A percentile compares a stretch with the other conserved stretches of the same genome.
phyloP scores from a whole-genome alignment of 2,888 invertebrate species.

The Coremacera marginata region DNA sequence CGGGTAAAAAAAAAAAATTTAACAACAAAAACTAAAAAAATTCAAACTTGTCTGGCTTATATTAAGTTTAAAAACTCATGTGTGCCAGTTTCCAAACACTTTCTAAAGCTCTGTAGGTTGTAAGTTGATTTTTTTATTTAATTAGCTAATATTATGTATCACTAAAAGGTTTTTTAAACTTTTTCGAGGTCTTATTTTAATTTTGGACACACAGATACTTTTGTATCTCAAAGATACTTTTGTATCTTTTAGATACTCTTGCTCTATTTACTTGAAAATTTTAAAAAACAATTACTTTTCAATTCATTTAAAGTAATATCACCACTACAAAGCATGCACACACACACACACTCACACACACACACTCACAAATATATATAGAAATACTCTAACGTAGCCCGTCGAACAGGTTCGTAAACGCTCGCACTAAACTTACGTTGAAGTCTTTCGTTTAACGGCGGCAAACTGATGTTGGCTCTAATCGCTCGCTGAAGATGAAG shows the following conservation, averaged over 20 bases:
- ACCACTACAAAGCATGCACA: not conserved
- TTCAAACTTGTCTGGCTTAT: no score
- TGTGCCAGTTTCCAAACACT: no score
- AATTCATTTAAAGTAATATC: not conserved
- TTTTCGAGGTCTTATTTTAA: not conserved
- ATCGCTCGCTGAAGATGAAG: not conserved
- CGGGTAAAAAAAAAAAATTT: no score
- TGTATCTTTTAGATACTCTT: constrained; percentile 3
- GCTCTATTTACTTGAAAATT: not conserved
- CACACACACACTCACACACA: not conserved
- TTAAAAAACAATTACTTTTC: not conserved
- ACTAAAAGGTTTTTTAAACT: not conserved
- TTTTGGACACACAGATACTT: not conserved
- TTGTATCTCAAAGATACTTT: constrained; percentile 9
- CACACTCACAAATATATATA: not conserved
- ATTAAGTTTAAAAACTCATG: no score
- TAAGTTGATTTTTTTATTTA: not conserved
- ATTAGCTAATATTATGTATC: not conserved
- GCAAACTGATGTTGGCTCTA: not conserved
- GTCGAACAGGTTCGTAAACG: not conserved
- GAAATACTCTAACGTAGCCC: not conserved
- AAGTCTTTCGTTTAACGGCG: constrained; percentile 32
- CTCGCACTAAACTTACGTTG: constrained; percentile 11
- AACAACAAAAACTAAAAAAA: no score
- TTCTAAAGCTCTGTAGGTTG: no score